These are phyloP conservation scores for Rynchops niger DNA, from an alignment of 2,113 vertebrate genomes.

Conservation along the genomic window DNA sequence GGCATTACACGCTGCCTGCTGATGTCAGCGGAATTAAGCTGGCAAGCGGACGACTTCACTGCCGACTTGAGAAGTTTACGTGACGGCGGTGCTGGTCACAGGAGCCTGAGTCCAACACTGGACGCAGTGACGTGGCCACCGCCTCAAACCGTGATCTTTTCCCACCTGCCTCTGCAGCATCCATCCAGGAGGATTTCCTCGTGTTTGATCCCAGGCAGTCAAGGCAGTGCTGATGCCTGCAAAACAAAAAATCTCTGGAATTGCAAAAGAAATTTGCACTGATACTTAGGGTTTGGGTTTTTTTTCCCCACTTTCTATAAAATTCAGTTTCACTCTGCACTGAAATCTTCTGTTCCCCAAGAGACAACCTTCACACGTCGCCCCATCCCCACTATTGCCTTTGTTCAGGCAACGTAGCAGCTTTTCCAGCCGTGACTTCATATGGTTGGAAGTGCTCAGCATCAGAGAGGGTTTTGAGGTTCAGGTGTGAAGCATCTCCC, in stretches of 20 bases:
- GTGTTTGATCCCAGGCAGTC: neutral
- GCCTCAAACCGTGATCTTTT: neutral
- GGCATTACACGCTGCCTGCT: neutral
- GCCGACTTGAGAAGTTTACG: neutral
- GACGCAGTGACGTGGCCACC: neutral
- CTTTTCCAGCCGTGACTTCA: neutral
- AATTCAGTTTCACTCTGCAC: neutral
- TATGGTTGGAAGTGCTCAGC: neutral
- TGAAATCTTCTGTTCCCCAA: neutral
- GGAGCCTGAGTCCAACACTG: neutral
- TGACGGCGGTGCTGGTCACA: rapidly evolving
- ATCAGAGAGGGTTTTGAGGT: neutral
- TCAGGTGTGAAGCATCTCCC: neutral
- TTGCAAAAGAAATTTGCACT: neutral
- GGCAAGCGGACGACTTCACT: neutral
- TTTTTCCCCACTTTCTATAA: neutral
- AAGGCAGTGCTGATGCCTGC: neutral
- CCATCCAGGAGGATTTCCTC: neutral
- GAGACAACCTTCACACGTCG: neutral
- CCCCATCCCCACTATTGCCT: neutral
- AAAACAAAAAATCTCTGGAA: neutral
- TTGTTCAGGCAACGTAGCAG: neutral
- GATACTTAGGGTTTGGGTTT: neutral
- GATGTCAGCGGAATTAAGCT: neutral
- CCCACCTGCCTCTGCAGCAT: neutral